A percentile compares a stretch with the other conserved stretches of the same genome.
phyloP scores from a whole-genome alignment of 2,797 vertebrate species.

The Cirrhinus mrigala region DNA sequence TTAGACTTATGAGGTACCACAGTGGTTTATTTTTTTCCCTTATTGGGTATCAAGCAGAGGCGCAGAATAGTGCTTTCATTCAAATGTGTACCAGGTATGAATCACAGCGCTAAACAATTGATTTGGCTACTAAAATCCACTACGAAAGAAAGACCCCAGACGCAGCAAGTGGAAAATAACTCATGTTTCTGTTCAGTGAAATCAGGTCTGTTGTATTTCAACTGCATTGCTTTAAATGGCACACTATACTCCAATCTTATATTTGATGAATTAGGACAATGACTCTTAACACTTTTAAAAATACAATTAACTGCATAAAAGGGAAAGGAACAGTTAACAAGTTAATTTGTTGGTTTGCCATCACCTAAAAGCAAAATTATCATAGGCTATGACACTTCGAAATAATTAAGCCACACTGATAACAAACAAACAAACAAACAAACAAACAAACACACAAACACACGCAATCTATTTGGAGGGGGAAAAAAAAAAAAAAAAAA shows the following conservation, averaged over 20 bases:
- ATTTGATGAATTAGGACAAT: not conserved
- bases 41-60: constrained; percentile 44
- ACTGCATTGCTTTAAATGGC: not conserved
- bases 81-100: constrained; percentile 49
- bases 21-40: constrained; percentile 41
- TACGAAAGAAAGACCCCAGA: constrained; percentile 20
- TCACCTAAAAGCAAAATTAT: constrained; percentile 17
- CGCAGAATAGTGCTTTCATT: constrained; percentile 41
- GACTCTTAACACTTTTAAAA: not conserved
- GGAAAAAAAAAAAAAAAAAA: not conserved
- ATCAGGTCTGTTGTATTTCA: constrained; percentile 4
- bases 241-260: not conserved
- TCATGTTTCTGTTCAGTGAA: not conserved
- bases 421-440: not conserved
- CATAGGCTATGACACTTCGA: not conserved
- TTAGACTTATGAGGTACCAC: constrained; percentile 49
- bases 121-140: constrained; percentile 47
- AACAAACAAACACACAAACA: not conserved
- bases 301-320: not conserved
- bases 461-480: not conserved
- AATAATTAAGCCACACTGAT: not conserved
- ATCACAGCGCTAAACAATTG: constrained; percentile 53
- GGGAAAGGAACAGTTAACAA: not conserved
- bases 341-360: constrained; percentile 1
- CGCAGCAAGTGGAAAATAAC: constrained; percentile 34